Conservation (phyloP, 2,113 vertebrate genomes). For the Pedetes capensis region DNA sequence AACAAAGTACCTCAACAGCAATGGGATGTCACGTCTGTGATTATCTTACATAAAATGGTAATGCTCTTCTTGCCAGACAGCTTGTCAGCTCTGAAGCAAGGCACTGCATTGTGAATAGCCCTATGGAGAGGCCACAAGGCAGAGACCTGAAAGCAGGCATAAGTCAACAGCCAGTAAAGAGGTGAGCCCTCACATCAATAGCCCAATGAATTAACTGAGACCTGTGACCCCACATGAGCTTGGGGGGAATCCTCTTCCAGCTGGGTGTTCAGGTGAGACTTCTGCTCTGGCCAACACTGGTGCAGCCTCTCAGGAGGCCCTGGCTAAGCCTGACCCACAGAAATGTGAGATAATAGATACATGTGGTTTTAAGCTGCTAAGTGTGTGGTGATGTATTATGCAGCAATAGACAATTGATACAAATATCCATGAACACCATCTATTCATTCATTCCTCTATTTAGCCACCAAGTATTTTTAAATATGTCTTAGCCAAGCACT, state of each 20-base stretch:
- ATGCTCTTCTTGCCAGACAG: neutral
- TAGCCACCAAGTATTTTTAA: neutral
- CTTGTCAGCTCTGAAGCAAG: neutral
- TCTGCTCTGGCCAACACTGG: neutral
- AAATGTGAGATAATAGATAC: neutral
- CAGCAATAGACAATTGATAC: neutral
- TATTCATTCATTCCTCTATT: neutral
- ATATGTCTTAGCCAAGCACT: neutral
- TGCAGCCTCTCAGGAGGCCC: neutral
- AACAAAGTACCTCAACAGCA: neutral
- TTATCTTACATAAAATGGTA: neutral
- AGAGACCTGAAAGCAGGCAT: neutral
- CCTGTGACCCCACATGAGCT: neutral
- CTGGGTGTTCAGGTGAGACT: neutral
- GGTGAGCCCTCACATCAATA: neutral
- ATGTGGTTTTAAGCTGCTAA: neutral
- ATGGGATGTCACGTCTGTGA: neutral
- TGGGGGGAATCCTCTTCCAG: neutral
- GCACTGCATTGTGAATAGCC: neutral
- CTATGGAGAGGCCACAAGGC: neutral
- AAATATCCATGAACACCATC: neutral
- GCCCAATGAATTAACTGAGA: neutral
- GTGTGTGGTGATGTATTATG: neutral
- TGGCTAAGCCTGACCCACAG: neutral
- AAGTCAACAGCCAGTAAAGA: neutral